phyloP scores from a whole-genome alignment of 2,888 invertebrate species.

The Drosophila kambysellisi region DNA sequence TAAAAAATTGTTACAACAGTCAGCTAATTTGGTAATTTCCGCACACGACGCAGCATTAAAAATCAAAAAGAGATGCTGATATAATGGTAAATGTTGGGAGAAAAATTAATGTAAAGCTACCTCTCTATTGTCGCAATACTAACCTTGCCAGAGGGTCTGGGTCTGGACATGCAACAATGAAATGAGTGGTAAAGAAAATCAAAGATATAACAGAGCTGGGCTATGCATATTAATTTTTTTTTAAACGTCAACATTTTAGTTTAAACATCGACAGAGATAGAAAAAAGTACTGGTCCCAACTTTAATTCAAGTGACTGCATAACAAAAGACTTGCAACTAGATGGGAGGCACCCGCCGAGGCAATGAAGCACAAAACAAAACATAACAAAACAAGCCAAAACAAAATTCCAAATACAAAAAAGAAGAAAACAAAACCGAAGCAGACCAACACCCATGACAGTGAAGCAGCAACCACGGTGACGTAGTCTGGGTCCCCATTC shows the following conservation, averaged over 20 bases:
- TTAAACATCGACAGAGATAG: slow-evolving; percentile 26
- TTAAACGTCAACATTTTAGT: slow-evolving; percentile 43
- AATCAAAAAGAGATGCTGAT: slow-evolving; percentile 35
- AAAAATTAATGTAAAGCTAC: slow-evolving; percentile 15
- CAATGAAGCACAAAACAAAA: slow-evolving; percentile 55
- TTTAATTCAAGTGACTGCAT: slow-evolving; percentile 66
- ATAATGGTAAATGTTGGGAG: slow-evolving; percentile 50
- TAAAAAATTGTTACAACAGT: slow-evolving; percentile 36
- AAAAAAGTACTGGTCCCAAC: slow-evolving; percentile 21
- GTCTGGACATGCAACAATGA: slow-evolving; percentile 52
- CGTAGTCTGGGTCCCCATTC: slow-evolving; percentile 5
- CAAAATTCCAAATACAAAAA: slow-evolving; percentile 1
- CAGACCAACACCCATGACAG: slow-evolving; percentile 66
- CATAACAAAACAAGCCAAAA: slow-evolving; percentile 18
- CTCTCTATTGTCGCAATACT: slow-evolving; percentile 52
- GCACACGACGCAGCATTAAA: slow-evolving; percentile 52
- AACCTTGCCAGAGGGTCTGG: slow-evolving; percentile 54
- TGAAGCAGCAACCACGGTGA: slow-evolving; percentile 47
- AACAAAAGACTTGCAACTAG: slow-evolving; percentile 68
- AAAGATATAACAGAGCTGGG: slow-evolving; percentile 7
- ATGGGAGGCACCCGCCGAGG: slow-evolving; percentile 25
- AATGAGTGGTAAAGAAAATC: slow-evolving; percentile 27
- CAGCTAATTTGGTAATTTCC: slow-evolving; percentile 64
- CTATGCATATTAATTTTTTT: slow-evolving; percentile 50
- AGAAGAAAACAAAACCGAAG: slow-evolving; percentile 6